phyloP scores from a whole-genome alignment of 2,888 invertebrate genomes.

The Drosophila kambysellisi region DNA sequence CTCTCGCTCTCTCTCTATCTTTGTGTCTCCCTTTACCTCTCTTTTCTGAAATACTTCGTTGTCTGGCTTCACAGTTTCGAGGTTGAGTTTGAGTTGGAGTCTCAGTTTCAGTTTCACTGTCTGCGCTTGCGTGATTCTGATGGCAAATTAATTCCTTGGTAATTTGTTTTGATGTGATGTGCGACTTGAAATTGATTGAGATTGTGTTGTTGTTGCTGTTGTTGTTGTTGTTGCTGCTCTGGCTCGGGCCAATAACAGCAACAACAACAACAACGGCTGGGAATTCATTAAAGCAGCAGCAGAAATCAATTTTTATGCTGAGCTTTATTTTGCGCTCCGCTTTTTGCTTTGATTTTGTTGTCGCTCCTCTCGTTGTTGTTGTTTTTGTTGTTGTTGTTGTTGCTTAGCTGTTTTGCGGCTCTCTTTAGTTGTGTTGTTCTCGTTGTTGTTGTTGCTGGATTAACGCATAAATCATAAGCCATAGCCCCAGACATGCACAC shows the following conservation, averaged over 20 bases:
- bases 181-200: slow-evolving; percentile 81
- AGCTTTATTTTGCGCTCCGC: slow-evolving; percentile 56
- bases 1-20: not conserved
- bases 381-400: slow-evolving; percentile 11
- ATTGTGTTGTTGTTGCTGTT: slow-evolving; percentile 73
- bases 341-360: slow-evolving; percentile 36
- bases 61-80: slow-evolving; percentile 10
- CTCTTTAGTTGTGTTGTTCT: slow-evolving; percentile 13
- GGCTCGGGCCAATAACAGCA: slow-evolving; percentile 48
- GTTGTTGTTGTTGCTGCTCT: slow-evolving; percentile 29
- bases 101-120: slow-evolving; percentile 49
- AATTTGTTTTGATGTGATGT: slow-evolving; percentile 83
- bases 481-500: slow-evolving; percentile 16
- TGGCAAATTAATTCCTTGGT: slow-evolving; percentile 83
- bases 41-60: not conserved
- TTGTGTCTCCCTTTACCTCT: not conserved
- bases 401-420: slow-evolving; percentile 17
- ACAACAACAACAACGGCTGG: slow-evolving; percentile 26
- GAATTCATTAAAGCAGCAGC: slow-evolving; percentile 78
- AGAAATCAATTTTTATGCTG: slow-evolving; percentile 74
- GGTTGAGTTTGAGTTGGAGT: slow-evolving; percentile 29
- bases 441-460: slow-evolving; percentile 26
- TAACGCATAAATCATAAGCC: slow-evolving; percentile 62
- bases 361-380: slow-evolving; percentile 21
- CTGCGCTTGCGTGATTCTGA: slow-evolving; percentile 81